Evolutionary conservation across 2,797 vertebrate species (phyloP).

Genomic region (Nyctalus aviator): DNA sequence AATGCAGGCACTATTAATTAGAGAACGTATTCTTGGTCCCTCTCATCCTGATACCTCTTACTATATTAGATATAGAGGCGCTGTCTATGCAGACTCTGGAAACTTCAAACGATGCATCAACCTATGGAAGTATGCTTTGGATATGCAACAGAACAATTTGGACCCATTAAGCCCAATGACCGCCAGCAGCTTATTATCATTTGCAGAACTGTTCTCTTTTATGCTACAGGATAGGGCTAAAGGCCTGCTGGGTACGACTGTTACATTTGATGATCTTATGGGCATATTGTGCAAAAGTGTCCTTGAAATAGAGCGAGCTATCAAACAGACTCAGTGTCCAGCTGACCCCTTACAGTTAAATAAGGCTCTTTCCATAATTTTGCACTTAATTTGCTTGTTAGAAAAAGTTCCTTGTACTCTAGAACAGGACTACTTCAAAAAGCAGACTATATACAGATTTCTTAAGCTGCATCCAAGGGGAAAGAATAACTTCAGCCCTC

Average conservation of each 20-base stretch:
- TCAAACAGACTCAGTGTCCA: slow-evolving; percentile 92
- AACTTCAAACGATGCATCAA: slow-evolving; percentile 99
- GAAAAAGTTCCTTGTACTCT: slow-evolving; percentile 96
- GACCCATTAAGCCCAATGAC: slow-evolving; percentile 99
- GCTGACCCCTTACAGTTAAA: slow-evolving; percentile 96
- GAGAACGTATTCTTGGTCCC: slow-evolving; percentile 97
- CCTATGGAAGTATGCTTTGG: slow-evolving; percentile 98
- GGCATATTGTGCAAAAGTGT: slow-evolving; percentile 98
- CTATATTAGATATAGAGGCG: slow-evolving; percentile 98
- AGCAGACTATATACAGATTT: slow-evolving; percentile 98
- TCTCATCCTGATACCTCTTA: slow-evolving; percentile 99
- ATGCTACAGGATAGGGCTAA: slow-evolving; percentile 99
- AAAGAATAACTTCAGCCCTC: slow-evolving; percentile 97
- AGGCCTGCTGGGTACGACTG: slow-evolving; percentile 96
- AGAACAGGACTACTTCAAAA: slow-evolving; percentile 98
- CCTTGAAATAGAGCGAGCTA: slow-evolving; percentile 96
- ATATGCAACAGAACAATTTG: slow-evolving; percentile 98
- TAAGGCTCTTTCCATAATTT: slow-evolving; percentile 98
- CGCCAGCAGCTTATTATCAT: slow-evolving; percentile 97
- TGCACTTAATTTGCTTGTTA: slow-evolving; percentile 98
- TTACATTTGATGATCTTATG: slow-evolving; percentile 99
- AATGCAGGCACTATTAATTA: slow-evolving; percentile 98
- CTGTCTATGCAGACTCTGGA: slow-evolving; percentile 98
- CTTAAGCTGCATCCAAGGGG: slow-evolving; percentile 97
- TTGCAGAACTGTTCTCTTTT: slow-evolving; percentile 99